Evolutionary conservation across 2,888 invertebrate species (phyloP).

Genomic region (Heterodera filipjevi): DNA sequence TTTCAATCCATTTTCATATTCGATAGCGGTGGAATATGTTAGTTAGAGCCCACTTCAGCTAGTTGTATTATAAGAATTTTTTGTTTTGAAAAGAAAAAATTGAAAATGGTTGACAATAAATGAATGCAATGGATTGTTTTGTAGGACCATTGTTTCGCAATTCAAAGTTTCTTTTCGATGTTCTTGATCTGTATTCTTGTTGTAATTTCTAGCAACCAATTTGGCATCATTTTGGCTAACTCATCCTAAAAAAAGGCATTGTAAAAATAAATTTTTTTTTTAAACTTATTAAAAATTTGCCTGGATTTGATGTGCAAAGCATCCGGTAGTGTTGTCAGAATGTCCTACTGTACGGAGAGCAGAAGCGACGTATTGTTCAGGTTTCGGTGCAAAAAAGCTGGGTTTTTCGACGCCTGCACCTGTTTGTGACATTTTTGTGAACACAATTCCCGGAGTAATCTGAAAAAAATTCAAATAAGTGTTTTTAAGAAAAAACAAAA

Average conservation of each 20-base stretch:
- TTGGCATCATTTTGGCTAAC: neutral
- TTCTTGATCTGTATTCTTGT: no score
- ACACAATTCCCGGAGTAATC: neutral
- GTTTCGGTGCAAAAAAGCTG: neutral
- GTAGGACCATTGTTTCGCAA: no score
- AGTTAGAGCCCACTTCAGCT: no score
- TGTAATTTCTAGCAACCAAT: neutral
- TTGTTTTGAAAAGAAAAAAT: no score
- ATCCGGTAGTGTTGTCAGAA: slow-evolving; percentile 56
- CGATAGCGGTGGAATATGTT: no score
- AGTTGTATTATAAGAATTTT: no score
- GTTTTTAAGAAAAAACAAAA: neutral
- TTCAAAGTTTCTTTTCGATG: no score
- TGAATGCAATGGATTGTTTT: no score
- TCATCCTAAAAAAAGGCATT: neutral
- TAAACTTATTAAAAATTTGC: neutral
- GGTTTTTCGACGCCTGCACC: no score
- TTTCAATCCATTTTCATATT: no score
- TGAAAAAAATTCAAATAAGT: neutral
- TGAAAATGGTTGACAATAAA: no score
- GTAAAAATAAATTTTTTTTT: neutral
- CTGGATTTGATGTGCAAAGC: slow-evolving; percentile 52
- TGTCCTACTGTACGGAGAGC: slow-evolving; percentile 40
- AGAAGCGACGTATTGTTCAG: neutral
- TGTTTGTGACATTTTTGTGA: neutral